Evolutionary conservation across 2,888 invertebrate genomes (phyloP).

Genomic region (Conistra vaccinii): DNA sequence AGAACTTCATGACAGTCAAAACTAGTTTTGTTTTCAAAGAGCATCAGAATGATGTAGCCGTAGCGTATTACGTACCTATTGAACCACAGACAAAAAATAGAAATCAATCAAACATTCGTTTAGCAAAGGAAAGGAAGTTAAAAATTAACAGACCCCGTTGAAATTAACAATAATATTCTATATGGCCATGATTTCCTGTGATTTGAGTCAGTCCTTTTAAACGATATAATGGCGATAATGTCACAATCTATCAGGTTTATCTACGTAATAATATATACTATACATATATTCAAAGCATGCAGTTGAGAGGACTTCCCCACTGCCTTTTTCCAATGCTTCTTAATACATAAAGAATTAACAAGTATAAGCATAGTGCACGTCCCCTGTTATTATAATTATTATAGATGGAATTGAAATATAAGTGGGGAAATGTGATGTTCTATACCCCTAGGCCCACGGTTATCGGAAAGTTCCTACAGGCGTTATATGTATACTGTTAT

Average conservation of each 20-base stretch:
- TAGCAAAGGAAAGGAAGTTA: slow-evolving; percentile 12
- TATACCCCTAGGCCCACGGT: too few relatives aligned
- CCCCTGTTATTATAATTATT: too few relatives aligned
- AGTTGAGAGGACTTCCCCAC: slow-evolving; percentile 2
- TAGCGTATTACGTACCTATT: not conserved
- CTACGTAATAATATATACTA: slow-evolving; percentile 18
- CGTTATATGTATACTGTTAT: too few relatives aligned
- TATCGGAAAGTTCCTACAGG: too few relatives aligned
- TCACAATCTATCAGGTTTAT: slow-evolving; percentile 32
- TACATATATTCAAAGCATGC: slow-evolving; percentile 20
- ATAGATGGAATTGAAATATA: too few relatives aligned
- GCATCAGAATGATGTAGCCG: not conserved
- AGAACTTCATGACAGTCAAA: slow-evolving; percentile 8
- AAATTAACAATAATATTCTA: slow-evolving; percentile 12
- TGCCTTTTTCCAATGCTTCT: not conserved
- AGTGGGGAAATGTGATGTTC: too few relatives aligned
- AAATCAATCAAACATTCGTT: slow-evolving; percentile 17
- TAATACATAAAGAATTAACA: not conserved
- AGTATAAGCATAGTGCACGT: too few relatives aligned
- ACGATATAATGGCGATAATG: slow-evolving; percentile 12
- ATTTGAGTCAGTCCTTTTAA: slow-evolving; percentile 6
- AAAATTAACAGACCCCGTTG: slow-evolving; percentile 6
- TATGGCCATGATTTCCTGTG: slow-evolving; percentile 17
- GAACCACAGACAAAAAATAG: not conserved
- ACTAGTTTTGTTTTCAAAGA: slow-evolving; percentile 26